These are phyloP conservation scores for Byasa hedistus DNA, from an alignment of 2,888 invertebrate species.

Conservation along the genomic window DNA sequence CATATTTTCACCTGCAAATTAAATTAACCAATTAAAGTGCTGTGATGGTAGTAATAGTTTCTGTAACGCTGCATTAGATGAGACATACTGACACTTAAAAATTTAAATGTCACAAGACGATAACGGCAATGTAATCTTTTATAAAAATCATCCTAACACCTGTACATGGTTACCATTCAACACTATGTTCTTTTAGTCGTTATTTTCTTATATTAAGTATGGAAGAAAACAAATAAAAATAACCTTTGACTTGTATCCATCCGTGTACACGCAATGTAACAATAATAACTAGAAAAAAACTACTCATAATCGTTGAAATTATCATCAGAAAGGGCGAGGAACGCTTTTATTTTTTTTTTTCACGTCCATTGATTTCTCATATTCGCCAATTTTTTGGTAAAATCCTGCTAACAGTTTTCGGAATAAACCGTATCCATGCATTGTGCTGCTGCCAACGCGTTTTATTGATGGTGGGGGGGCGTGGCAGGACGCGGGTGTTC, in stretches of 20 bases:
- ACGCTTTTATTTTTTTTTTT: slow-evolving; percentile 39
- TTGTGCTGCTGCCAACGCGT: slow-evolving; percentile 50
- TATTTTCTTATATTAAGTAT: too few species aligned
- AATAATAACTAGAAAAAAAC: slow-evolving; percentile 23
- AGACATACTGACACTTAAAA: too few species aligned
- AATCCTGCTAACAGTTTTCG: slow-evolving; percentile 44
- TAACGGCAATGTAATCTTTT: too few species aligned
- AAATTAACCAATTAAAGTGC: slow-evolving; percentile 9
- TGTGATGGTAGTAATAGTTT: too few species aligned
- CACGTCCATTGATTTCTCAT: slow-evolving; percentile 41
- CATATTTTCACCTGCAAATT: slow-evolving; percentile 81
- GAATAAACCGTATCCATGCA: slow-evolving; percentile 41
- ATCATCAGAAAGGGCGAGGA: slow-evolving; percentile 36
- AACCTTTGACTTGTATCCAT: too few species aligned
- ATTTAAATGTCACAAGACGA: too few species aligned
- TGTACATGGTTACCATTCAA: too few species aligned
- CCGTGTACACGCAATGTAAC: neutral
- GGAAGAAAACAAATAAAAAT: too few species aligned
- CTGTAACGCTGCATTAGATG: too few species aligned
- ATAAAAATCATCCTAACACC: too few species aligned
- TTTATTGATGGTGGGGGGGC: slow-evolving; percentile 60
- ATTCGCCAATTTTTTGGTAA: slow-evolving; percentile 38
- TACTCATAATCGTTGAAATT: slow-evolving; percentile 32
- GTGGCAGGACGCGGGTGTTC: slow-evolving; percentile 51
- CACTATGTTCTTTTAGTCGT: too few species aligned